Evolutionary conservation across 2,888 invertebrate species (phyloP), one percentile per base, ranked within the genome.

Genomic region (Cantharis lateralis): DNA sequence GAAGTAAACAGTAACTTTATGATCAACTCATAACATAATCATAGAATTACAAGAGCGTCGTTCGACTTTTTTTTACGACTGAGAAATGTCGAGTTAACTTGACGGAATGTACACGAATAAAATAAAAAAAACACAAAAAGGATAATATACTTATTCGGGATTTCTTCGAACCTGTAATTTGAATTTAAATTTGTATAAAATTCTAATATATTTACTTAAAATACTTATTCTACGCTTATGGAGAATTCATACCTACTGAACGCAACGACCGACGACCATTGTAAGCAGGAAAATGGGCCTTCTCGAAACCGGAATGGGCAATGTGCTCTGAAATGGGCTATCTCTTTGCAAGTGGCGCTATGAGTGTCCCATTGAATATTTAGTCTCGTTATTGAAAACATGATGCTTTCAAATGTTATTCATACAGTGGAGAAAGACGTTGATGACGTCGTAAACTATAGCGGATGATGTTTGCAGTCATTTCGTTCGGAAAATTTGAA

Each of bases 361-460:
- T 82, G 83, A 86, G 86, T 85, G 84, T 84, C 86, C 86, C 85
- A 87, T 87, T 87, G 87, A 87, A 87, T 87, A 87, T 87, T 87
- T 87, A 87, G 86, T 82, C 86, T 84, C 85, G 85, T 87, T 87
- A 87, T 87, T 87, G 87, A 87, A 87, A 87, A 87, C 86, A 86
- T 86, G 84, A 86, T 86, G 85, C 82, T 84, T 82, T 81, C 83
- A 83, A 85, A 84, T 85, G 85, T 85, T 85, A 86, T 85, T 86
- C 86, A 85, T 86, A 84, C 82, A 85, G 83, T 84, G 81, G 72
- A 84, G 82, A 83, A 84, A 80, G 85, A 84, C 85, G 82, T 82
- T 85, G 85, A 86, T 84, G 83, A 83, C 78, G 81, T 81, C 82
- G 83, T 86, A 85, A 84, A 84, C 62, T 76, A 80, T 77, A 76